Percentiles rank a stretch among this genome's conserved stretches.
These are phyloP conservation scores for Julus scanicus DNA, from an alignment of 2,888 invertebrate species.

Conservation along the genomic window DNA sequence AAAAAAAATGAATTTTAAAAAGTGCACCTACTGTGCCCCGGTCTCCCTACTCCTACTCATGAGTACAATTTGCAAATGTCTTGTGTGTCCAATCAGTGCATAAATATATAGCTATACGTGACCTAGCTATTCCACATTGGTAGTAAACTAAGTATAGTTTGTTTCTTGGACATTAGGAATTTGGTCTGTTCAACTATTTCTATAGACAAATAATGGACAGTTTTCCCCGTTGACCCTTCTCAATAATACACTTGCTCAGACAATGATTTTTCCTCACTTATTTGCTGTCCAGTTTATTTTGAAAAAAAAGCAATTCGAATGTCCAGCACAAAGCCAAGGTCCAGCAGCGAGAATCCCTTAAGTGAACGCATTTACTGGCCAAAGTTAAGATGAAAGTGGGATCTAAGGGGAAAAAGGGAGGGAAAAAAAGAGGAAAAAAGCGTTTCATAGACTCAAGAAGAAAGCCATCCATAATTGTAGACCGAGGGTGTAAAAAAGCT, in stretches of 20 bases:
- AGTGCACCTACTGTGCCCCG: no score
- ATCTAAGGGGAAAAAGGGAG: not conserved
- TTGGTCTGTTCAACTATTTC: not conserved
- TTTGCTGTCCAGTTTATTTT: slow-evolving; percentile 24
- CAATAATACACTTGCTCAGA: slow-evolving; percentile 13
- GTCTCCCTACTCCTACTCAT: no score
- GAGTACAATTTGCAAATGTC: no score
- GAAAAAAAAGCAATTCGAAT: slow-evolving; percentile 14
- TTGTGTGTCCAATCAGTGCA: no score
- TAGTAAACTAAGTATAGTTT: no score
- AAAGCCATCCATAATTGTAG: slow-evolving; percentile 4
- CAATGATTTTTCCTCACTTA: slow-evolving; percentile 1
- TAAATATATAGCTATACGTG: no score
- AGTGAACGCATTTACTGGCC: slow-evolving; percentile 30
- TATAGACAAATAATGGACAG: not conserved
- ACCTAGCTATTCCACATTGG: no score
- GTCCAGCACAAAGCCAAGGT: not conserved
- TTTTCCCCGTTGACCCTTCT: slow-evolving; percentile 33
- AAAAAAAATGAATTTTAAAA: no score
- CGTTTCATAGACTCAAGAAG: not conserved
- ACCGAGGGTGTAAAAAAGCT: slow-evolving; percentile 6
- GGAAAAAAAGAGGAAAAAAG: not conserved
- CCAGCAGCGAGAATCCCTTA: slow-evolving; percentile 20
- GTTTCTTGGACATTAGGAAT: not conserved
- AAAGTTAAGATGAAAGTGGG: not conserved